A percentile compares a stretch with the other conserved stretches of the same genome.
Evolutionary conservation across 2,888 invertebrate genomes (phyloP).

Genomic region (Petrolisthes cinctipes): DNA sequence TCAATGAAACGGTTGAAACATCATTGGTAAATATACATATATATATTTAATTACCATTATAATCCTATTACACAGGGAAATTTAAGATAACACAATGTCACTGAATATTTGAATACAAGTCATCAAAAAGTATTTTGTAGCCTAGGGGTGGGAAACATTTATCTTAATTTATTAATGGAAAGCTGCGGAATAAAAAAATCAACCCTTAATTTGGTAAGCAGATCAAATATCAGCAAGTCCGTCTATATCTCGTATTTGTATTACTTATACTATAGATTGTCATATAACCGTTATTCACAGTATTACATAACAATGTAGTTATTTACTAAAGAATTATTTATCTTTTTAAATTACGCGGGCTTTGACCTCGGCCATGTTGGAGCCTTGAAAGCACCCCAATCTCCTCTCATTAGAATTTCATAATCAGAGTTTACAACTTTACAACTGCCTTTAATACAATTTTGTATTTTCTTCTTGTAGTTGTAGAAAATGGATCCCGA

Average conservation of each 20-base stretch:
- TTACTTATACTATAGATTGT: too few species aligned
- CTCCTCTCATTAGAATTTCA: slow-evolving; percentile 50
- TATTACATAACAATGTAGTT: too few species aligned
- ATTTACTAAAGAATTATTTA: too few species aligned
- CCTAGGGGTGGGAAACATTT: slow-evolving; percentile 12
- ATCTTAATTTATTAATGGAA: too few species aligned
- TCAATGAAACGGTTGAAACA: slow-evolving; percentile 19
- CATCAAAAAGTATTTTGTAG: slow-evolving; percentile 16
- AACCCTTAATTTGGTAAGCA: too few species aligned
- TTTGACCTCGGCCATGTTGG: too few species aligned
- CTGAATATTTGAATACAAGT: not conserved
- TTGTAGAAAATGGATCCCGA: slow-evolving; percentile 56
- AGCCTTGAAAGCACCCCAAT: too few species aligned
- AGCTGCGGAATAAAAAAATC: too few species aligned
- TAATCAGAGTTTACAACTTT: slow-evolving; percentile 55
- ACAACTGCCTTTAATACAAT: slow-evolving; percentile 56
- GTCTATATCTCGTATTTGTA: too few species aligned
- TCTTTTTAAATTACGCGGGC: too few species aligned
- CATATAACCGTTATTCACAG: too few species aligned
- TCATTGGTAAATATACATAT: slow-evolving; percentile 34
- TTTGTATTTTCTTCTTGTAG: slow-evolving; percentile 56
- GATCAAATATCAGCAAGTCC: too few species aligned
- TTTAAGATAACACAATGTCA: slow-evolving; percentile 4
- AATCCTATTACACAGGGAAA: not conserved
- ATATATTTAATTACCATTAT: slow-evolving; percentile 21